Evolutionary conservation across 2,797 vertebrate species (phyloP), one percentile per base, ranked within the genome.

Genomic region (Luscinia megarhynchos): DNA sequence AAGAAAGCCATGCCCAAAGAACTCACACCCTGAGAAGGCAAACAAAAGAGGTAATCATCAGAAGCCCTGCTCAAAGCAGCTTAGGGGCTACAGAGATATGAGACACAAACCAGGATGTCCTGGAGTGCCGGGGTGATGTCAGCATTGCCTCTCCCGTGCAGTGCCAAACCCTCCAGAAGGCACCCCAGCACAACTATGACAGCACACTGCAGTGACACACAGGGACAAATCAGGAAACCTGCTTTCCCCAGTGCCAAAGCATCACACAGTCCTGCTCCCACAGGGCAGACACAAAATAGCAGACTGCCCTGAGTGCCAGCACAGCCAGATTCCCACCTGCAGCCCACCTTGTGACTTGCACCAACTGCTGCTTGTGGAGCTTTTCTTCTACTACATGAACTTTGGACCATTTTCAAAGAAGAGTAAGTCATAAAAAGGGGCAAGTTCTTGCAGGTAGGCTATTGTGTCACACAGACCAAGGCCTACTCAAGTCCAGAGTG

Each of bases 401-500:
- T 94, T 84, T 80, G 89, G 54, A 94, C 41, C 36, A 14, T 41
- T 88, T 94, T 90, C 70, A 89, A 90, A 73, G 55, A 57, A 70
- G 38, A 63, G 32, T 10, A 80, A 84, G 83, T 82, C 50, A 91
- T 96, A 96, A 96, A 96, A 94, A 82, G 24, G 23, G 77, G 89
- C 80, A 94, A 87, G 94, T 88, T 92, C 63, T 84, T 91, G 83
- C 88, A 93, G 83, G 83, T 77, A 90, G 55, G 51, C 61, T 84
- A 57, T 86, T 77, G 54, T 46, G 40, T 48, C 0, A 2, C 41
- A 64, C 23, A 70, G 61, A 84, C 66, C 6, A 57, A 88, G 64
- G 91, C 80, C 91, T 82, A 81, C 64, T 74, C 36, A 46, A 87
- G 94, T 97, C 93, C 95, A 91, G 50, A 95, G 94, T 93, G 80